phyloP scores from a whole-genome alignment of 2,797 vertebrate species.

The Pempheris klunzingeri region DNA sequence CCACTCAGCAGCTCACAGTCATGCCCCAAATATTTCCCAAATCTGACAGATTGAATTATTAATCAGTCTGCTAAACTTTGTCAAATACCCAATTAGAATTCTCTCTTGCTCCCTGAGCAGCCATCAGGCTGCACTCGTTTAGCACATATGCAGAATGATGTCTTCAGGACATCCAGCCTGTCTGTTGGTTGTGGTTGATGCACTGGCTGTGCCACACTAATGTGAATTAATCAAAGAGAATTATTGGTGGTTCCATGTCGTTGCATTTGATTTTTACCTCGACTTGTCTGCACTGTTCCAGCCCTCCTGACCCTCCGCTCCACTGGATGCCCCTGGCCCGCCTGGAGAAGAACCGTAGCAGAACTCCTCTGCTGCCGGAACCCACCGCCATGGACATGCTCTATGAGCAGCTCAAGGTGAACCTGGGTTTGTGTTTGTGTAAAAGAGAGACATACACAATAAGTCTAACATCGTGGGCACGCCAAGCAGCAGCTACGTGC shows the following conservation, averaged over 20 bases:
- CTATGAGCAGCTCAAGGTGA: slow-evolving; percentile 82
- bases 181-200: slow-evolving; percentile 1
- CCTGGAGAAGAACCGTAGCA: slow-evolving; percentile 82
- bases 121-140: background rate
- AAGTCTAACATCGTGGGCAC: no score
- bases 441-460: slow-evolving; percentile 4
- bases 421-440: slow-evolving; percentile 23
- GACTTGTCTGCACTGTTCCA: slow-evolving; percentile 3
- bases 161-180: slow-evolving; percentile 1
- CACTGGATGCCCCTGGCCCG: slow-evolving; percentile 83
- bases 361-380: slow-evolving; percentile 80
- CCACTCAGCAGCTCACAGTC: background rate
- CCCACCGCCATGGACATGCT: slow-evolving; percentile 85
- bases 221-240: background rate
- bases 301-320: slow-evolving; percentile 76
- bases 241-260: background rate
- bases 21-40: background rate
- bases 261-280: slow-evolving; percentile 21
- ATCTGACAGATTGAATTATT: background rate
- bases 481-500: background rate
- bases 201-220: background rate
- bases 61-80: slow-evolving; percentile 1
- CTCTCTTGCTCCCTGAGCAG: background rate
- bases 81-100: background rate
- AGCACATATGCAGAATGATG: slow-evolving; percentile 4